Evolutionary conservation across 2,888 invertebrate genomes (phyloP).

Genomic region (Lepidocyrtoides sp.): DNA sequence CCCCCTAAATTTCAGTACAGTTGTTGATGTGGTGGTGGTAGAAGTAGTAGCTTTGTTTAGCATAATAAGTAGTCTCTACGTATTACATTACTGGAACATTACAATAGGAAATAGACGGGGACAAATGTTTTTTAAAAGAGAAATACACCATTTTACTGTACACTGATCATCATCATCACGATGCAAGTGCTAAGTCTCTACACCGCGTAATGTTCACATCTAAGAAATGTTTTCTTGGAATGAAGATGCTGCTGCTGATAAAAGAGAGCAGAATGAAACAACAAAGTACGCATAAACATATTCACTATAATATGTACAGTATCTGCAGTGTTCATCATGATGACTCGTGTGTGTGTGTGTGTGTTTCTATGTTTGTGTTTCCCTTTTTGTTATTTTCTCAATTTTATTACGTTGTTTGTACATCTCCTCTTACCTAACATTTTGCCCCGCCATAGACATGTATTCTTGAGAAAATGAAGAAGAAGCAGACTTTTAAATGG

Average conservation of each 20-base stretch:
- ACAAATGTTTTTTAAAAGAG: not conserved
- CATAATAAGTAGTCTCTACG: not conserved
- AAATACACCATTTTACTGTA: too few relatives aligned
- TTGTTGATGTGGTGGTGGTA: not conserved
- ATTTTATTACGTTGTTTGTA: conserved; percentile 26
- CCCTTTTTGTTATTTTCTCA: not conserved
- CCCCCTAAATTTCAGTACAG: too few relatives aligned
- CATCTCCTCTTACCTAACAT: conserved; percentile 20
- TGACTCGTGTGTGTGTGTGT: not conserved
- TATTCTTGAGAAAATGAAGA: conserved; percentile 38
- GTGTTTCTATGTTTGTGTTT: not conserved
- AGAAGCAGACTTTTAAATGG: conserved; percentile 66
- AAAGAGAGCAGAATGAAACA: too few relatives aligned
- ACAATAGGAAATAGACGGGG: not conserved
- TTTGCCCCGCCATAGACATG: conserved; percentile 27
- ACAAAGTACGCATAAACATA: too few relatives aligned
- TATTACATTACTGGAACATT: not conserved
- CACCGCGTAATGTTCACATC: too few relatives aligned
- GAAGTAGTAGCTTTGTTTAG: not conserved
- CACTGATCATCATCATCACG: too few relatives aligned
- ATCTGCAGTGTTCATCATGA: not conserved
- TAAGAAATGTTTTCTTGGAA: not conserved
- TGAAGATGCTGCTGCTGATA: too few relatives aligned
- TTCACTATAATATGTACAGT: too few relatives aligned
- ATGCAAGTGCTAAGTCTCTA: too few relatives aligned